Conservation (phyloP, 2,797 vertebrate species). For the Danio albolineatus region DNA sequence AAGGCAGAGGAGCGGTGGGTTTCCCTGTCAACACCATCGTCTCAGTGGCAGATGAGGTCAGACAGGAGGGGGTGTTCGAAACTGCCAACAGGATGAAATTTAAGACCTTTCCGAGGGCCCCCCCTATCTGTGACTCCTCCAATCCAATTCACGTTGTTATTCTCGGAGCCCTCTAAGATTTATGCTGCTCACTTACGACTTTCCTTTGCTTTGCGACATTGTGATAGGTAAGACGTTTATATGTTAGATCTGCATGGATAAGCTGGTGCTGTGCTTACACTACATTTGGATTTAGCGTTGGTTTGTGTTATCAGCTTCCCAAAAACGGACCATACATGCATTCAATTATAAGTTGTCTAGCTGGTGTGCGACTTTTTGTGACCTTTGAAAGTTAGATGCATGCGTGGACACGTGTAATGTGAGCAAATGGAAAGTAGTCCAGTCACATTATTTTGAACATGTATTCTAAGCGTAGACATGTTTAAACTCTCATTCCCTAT, state of each 20-base stretch:
- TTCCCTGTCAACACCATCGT: slow-evolving; percentile 63
- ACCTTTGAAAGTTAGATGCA: slow-evolving; percentile 29
- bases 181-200: slow-evolving; percentile 42
- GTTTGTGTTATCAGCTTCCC: slow-evolving; percentile 18
- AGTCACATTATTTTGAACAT: neutral
- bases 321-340: neutral
- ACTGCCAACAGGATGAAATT: slow-evolving; percentile 80
- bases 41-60: slow-evolving; percentile 41
- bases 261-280: neutral
- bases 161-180: slow-evolving; percentile 60
- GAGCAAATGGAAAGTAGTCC: neutral
- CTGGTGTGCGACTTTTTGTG: slow-evolving; percentile 10
- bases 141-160: slow-evolving; percentile 59
- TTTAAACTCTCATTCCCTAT: neutral
- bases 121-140: slow-evolving; percentile 49
- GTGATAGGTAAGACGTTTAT: slow-evolving; percentile 72
- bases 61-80: slow-evolving; percentile 61
- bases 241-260: slow-evolving; percentile 40
- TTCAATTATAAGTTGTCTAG: slow-evolving; percentile 13
- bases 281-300: neutral
- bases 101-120: slow-evolving; percentile 64
- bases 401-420: slow-evolving; percentile 2
- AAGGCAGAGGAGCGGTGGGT: slow-evolving; percentile 24
- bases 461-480: neutral
- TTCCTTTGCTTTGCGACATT: slow-evolving; percentile 58